These are phyloP conservation scores for Euthynnus affinis DNA, from an alignment of 2,797 vertebrate genomes.

Conservation along the genomic window DNA sequence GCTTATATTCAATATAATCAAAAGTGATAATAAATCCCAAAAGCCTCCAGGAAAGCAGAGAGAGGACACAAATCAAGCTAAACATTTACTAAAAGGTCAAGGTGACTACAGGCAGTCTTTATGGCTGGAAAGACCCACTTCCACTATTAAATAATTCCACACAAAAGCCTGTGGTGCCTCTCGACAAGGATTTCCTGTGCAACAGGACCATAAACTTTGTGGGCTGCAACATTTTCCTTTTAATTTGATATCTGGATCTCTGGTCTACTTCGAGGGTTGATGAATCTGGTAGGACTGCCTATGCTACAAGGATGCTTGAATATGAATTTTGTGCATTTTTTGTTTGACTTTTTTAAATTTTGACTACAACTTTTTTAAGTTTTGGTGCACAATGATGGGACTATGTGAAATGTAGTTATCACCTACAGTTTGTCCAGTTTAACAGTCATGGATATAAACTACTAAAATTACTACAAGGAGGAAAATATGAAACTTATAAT, in stretches of 20 bases:
- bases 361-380: background rate
- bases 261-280: conserved; percentile 25
- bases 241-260: conserved; percentile 39
- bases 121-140: conserved; percentile 54
- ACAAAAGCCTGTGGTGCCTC: conserved; percentile 49
- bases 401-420: background rate
- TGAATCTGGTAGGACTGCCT: conserved; percentile 13
- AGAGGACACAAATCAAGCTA: conserved; percentile 47
- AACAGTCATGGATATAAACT: no score
- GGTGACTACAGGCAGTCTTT: conserved; percentile 55
- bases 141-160: conserved; percentile 64
- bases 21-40: conserved; percentile 57
- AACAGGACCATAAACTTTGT: conserved; percentile 56
- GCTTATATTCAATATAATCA: conserved; percentile 44
- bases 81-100: conserved; percentile 53
- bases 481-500: no score
- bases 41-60: conserved; percentile 41
- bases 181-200: conserved; percentile 71
- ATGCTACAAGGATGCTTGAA: conserved; percentile 1
- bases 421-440: no score
- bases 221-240: conserved; percentile 40
- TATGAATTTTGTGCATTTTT: background rate
- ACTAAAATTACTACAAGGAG: no score
- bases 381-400: background rate
- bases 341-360: no score